These are phyloP conservation scores for Atrichornis clamosus DNA, from an alignment of 2,113 vertebrate genomes.

Conservation along the genomic window DNA sequence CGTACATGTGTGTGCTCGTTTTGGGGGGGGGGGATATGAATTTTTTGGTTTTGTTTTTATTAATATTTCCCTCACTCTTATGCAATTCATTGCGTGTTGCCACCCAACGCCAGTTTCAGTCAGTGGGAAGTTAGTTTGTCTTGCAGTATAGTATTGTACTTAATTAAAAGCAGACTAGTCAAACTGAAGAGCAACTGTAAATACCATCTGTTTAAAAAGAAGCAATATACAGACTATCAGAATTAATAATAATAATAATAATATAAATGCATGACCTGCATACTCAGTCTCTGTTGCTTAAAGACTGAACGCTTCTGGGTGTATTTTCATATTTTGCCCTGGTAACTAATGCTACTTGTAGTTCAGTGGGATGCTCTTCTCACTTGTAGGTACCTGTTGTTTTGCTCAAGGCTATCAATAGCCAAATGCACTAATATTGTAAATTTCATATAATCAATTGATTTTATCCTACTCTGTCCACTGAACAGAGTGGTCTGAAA, in stretches of 20 bases:
- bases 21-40: not conserved
- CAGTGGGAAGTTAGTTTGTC: not conserved
- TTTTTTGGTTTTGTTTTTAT: not conserved
- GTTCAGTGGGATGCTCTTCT: not conserved
- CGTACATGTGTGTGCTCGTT: not conserved
- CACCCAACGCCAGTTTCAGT: not conserved
- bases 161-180: not conserved
- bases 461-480: not conserved
- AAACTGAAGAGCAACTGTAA: not conserved
- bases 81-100: not conserved
- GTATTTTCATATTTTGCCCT: not conserved
- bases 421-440: not conserved
- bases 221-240: not conserved
- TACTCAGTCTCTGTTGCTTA: not conserved
- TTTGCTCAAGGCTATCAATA: not conserved
- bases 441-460: not conserved
- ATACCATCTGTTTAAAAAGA: not conserved
- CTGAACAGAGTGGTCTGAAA: not conserved
- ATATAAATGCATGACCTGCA: not conserved
- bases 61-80: not conserved
- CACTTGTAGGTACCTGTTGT: not conserved
- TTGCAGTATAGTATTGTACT: not conserved
- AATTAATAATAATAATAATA: not conserved
- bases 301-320: not conserved
- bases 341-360: not conserved